Conservation (phyloP, 2,113 vertebrate genomes). For the Tachysurus vachellii region DNA sequence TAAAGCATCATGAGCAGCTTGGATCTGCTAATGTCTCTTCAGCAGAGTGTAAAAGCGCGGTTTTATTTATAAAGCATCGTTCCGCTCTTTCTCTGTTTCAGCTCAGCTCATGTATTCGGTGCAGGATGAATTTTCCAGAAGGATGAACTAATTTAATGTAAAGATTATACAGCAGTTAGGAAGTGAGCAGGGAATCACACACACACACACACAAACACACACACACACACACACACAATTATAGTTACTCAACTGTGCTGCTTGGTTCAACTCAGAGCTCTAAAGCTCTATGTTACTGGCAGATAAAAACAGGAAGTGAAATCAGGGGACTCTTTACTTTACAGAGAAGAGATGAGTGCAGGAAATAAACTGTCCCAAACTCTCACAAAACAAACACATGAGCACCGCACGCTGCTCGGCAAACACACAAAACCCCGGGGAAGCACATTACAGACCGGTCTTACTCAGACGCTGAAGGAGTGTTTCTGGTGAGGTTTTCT, state of each 20-base stretch:
- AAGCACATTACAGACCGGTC: background rate
- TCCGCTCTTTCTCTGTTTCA: background rate
- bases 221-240: background rate
- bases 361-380: background rate
- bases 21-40: slow-evolving; percentile 11
- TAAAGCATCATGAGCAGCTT: slow-evolving; percentile 29
- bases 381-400: background rate
- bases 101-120: background rate
- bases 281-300: too few species aligned
- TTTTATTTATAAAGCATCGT: slow-evolving; percentile 13
- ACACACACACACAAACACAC: background rate
- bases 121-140: background rate
- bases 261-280: background rate
- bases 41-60: background rate
- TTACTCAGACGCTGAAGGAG: background rate
- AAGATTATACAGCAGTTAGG: background rate
- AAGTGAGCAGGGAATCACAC: background rate
- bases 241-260: background rate
- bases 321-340: slow-evolving; percentile 26
- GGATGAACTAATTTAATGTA: background rate
- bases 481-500: background rate
- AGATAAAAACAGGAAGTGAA: slow-evolving; percentile 25
- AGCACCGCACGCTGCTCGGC: background rate
- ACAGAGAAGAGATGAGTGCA: background rate
- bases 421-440: background rate